Conservation (phyloP, 2,888 invertebrate species). For the Tenthredo notha region DNA sequence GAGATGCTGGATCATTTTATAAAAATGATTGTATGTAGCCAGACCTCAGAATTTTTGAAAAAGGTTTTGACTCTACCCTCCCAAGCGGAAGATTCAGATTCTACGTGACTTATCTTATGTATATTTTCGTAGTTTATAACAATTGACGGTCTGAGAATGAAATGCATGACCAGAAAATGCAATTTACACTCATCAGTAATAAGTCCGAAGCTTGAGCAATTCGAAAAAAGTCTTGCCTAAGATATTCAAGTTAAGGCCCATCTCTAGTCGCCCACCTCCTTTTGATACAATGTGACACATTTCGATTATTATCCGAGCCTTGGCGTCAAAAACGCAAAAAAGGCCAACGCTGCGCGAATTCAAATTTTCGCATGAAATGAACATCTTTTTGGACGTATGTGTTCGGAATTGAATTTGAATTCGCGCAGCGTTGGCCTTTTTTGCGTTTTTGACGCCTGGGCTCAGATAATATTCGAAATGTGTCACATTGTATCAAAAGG, state of each 20-base stretch:
- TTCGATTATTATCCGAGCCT: too few species aligned
- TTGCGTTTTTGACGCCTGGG: too few species aligned
- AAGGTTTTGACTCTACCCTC: conserved; percentile 3
- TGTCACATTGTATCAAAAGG: too few species aligned
- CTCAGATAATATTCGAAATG: too few species aligned
- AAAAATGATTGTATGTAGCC: conserved; percentile 26
- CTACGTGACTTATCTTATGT: neutral
- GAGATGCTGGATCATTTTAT: conserved; percentile 21
- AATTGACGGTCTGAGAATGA: neutral
- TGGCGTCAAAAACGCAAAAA: too few species aligned
- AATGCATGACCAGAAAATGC: neutral
- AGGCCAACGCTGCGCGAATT: too few species aligned
- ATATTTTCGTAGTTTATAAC: neutral
- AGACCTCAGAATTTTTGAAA: conserved; percentile 15
- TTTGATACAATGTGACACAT: too few species aligned
- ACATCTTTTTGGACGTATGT: too few species aligned
- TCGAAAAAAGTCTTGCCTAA: neutral
- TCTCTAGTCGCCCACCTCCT: too few species aligned
- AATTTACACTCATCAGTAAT: neutral
- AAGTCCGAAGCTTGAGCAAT: neutral
- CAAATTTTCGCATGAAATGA: too few species aligned
- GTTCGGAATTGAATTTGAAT: too few species aligned
- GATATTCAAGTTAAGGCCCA: neutral
- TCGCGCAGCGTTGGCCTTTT: too few species aligned
- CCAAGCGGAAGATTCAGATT: neutral